Evolutionary conservation across 2,797 vertebrate species (phyloP).

Genomic region (Mus spretus): DNA sequence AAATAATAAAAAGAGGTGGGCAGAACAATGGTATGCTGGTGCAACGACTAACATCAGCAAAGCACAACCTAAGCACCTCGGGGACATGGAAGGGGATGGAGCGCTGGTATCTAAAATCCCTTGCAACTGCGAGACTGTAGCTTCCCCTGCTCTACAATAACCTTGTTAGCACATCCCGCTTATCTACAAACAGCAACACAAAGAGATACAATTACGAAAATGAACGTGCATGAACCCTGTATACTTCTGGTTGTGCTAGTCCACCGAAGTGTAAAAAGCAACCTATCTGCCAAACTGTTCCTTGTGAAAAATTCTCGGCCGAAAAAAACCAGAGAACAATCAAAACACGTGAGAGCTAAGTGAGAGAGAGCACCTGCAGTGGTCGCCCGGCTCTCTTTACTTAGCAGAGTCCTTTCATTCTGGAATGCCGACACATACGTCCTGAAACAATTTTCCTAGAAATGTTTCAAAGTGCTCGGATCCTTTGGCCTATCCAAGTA

Average conservation of each 20-base stretch:
- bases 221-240: neutral
- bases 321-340: neutral
- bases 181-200: conserved; percentile 29
- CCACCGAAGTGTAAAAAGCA: conserved; percentile 23
- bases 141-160: neutral
- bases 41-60: conserved; percentile 5
- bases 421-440: neutral
- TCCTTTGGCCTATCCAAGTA: neutral
- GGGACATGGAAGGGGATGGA: conserved; percentile 60
- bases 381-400: neutral
- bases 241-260: neutral
- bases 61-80: conserved; percentile 69
- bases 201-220: conserved; percentile 45
- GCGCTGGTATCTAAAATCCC: conserved; percentile 53
- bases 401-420: neutral
- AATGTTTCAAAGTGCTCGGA: neutral
- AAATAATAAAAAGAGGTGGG: conserved; percentile 39
- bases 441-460: conserved; percentile 62
- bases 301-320: neutral
- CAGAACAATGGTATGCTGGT: conserved; percentile 70
- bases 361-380: neutral
- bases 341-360: conserved; percentile 24
- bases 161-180: conserved; percentile 22
- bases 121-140: conserved; percentile 22
- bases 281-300: conserved; percentile 23